Conservation (phyloP, 2,113 vertebrate species). For the Sarotherodon lohbergeri region DNA sequence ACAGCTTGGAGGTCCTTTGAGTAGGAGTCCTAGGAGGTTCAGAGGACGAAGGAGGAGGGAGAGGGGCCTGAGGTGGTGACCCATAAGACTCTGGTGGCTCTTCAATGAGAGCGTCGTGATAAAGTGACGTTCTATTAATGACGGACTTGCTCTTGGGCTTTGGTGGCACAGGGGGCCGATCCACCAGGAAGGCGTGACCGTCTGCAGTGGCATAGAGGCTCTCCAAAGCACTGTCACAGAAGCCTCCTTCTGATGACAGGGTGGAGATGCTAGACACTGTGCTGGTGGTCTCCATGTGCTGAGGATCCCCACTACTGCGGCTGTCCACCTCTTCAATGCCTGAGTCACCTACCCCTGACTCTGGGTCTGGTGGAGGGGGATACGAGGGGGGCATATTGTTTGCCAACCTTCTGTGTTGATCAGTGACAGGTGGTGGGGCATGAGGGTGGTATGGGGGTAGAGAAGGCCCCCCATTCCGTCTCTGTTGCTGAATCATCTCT, state of each 20-base stretch:
- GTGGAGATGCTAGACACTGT: conserved; percentile 97
- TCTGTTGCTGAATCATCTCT: conserved; percentile 80
- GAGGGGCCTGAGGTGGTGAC: conserved; percentile 80
- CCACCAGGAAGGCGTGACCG: conserved; percentile 86
- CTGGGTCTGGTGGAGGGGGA: conserved; percentile 81
- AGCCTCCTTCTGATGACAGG: conserved; percentile 90
- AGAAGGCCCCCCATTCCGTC: conserved; percentile 55
- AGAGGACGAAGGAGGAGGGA: conserved; percentile 77
- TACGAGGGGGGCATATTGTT: conserved; percentile 85
- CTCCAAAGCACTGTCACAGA: conserved; percentile 80
- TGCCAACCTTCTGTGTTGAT: conserved; percentile 73
- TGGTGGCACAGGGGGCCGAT: conserved; percentile 93
- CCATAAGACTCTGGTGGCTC: conserved; percentile 84
- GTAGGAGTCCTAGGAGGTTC: conserved; percentile 78
- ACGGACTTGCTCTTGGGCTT: conserved; percentile 96
- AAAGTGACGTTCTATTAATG: conserved; percentile 88
- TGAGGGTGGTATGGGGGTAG: conserved; percentile 70
- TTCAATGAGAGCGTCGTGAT: conserved; percentile 85
- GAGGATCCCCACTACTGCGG: conserved; percentile 89
- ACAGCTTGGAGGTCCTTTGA: conserved; percentile 90
- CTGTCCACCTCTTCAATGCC: conserved; percentile 94
- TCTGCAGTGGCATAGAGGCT: conserved; percentile 91
- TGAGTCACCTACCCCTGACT: conserved; percentile 82
- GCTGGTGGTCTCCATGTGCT: conserved; percentile 92
- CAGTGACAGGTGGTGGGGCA: conserved; percentile 55